Evolutionary conservation across 2,888 invertebrate species (phyloP).

Genomic region (Disparrhopalites patrizii): DNA sequence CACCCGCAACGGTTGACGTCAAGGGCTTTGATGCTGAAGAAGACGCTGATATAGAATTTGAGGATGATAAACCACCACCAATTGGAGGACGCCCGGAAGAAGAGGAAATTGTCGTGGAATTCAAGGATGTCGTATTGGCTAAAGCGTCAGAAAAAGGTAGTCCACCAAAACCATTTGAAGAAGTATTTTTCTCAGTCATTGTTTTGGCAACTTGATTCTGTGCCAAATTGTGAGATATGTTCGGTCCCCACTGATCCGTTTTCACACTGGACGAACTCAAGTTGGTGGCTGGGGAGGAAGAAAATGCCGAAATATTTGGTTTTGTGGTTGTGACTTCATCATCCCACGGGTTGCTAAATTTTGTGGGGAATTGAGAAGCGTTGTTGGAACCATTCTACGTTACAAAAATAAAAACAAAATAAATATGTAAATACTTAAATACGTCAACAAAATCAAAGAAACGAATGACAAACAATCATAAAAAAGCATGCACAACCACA

Average conservation of each 20-base stretch:
- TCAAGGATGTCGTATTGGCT: neutral
- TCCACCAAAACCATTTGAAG: conserved; percentile 8
- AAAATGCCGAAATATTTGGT: neutral
- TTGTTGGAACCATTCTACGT: conserved; percentile 7
- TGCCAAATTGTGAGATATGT: conserved; percentile 39
- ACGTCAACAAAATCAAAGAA: neutral
- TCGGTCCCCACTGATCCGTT: conserved; percentile 28
- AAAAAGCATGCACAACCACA: no score
- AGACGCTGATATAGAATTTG: neutral
- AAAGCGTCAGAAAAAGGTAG: no score
- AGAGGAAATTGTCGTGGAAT: neutral
- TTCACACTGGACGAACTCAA: conserved; percentile 13
- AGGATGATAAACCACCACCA: neutral
- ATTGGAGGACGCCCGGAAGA: neutral
- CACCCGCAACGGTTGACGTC: conserved; percentile 7
- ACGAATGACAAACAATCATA: no score
- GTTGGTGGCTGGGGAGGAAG: neutral
- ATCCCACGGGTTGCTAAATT: conserved; percentile 48
- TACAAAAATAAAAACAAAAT: conserved; percentile 6
- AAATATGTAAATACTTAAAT: neutral
- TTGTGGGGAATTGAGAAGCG: conserved; percentile 36
- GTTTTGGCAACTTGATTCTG: conserved; percentile 42
- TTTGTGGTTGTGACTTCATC: conserved; percentile 39
- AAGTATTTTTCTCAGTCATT: conserved; percentile 14
- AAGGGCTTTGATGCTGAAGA: neutral